A percentile compares a stretch with the other conserved stretches of the same genome.
Conservation (phyloP, 2,888 invertebrate genomes). For the Caenorhabditis zanzibari region DNA sequence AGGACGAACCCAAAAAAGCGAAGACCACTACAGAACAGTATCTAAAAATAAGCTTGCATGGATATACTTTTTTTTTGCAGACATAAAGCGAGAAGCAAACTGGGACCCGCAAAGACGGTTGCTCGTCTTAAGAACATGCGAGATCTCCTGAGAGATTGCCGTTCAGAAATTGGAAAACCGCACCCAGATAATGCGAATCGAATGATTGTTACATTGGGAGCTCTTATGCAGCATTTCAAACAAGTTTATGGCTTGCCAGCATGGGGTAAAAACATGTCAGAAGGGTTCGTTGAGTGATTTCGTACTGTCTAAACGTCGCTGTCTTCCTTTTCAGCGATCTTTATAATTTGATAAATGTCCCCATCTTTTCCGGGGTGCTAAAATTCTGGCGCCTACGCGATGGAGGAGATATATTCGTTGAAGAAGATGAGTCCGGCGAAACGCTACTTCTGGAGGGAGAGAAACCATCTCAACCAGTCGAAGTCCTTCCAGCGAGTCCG, state of each 20-base stretch:
- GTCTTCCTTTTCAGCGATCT: conserved; percentile 40
- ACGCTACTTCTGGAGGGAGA: background rate
- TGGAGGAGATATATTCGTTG: conserved; percentile 35
- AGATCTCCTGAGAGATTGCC: conserved; percentile 33
- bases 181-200: conserved; percentile 33
- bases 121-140: conserved; percentile 34
- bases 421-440: conserved; percentile 2
- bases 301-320: too few relatives aligned
- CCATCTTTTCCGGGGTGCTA: conserved; percentile 17
- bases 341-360: conserved; percentile 11
- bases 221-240: conserved; percentile 29
- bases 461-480: background rate
- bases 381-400: conserved; percentile 23
- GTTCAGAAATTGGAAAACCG: conserved; percentile 25
- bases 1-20: background rate
- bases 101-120: conserved; percentile 34
- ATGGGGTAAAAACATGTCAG: conserved; percentile 57
- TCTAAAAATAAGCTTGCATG: background rate
- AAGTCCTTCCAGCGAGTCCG: background rate
- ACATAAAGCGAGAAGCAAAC: conserved; percentile 30
- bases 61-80: background rate
- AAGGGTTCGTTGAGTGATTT: conserved; percentile 22
- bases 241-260: conserved; percentile 42
- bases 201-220: conserved; percentile 30
- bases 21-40: conserved; percentile 25